A percentile compares a stretch with the other conserved stretches of the same genome.
Evolutionary conservation across 1,140 invertebrate genomes (phyloP).

Genomic region (Lepidostoma basale): DNA sequence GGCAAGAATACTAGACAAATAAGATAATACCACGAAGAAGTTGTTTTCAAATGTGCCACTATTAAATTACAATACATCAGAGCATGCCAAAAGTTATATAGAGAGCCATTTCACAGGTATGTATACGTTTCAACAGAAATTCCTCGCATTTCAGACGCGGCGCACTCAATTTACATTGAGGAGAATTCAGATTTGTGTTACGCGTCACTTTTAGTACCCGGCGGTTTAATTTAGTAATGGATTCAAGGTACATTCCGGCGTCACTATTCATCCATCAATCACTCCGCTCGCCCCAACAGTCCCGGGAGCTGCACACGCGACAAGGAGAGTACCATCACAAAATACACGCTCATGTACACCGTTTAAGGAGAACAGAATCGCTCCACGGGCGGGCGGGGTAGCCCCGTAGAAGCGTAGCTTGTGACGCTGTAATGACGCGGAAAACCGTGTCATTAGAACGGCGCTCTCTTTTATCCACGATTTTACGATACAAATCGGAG

Average conservation of each 20-base stretch:
- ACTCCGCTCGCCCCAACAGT: neutral
- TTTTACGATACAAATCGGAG: conserved; percentile 16
- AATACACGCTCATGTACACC: neutral
- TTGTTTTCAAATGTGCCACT: too few relatives aligned
- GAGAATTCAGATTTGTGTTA: too few relatives aligned
- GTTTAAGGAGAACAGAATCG: neutral
- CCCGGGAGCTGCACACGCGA: neutral
- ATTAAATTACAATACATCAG: too few relatives aligned
- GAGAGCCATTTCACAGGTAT: too few relatives aligned
- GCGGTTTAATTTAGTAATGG: neutral
- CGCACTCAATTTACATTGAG: too few relatives aligned
- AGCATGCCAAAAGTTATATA: too few relatives aligned
- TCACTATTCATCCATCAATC: neutral
- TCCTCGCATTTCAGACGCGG: too few relatives aligned
- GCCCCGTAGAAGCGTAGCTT: neutral
- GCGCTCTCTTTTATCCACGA: conserved; percentile 15
- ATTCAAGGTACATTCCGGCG: neutral
- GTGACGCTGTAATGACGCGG: conserved; percentile 16
- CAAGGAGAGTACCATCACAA: neutral
- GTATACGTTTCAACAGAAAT: too few relatives aligned
- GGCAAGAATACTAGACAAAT: too few relatives aligned
- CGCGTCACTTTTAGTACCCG: too few relatives aligned
- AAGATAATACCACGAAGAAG: too few relatives aligned
- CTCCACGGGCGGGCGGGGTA: neutral
- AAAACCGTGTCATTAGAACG: conserved; percentile 6